Evolutionary conservation across 1,140 invertebrate species (phyloP).

Genomic region (Bombyx mandarina): DNA sequence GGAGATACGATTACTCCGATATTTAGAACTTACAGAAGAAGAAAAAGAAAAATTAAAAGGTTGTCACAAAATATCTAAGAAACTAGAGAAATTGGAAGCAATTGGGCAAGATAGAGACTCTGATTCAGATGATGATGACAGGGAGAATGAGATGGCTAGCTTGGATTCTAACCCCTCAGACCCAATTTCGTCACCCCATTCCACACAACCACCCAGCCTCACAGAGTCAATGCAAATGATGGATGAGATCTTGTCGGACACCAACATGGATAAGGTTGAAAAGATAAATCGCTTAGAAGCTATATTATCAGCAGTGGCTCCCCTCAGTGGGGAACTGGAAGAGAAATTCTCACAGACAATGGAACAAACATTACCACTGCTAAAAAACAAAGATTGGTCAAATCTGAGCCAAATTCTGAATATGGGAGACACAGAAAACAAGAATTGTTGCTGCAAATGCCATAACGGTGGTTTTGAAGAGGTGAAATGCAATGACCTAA

Average conservation of each 20-base stretch:
- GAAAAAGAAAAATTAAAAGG: constrained; percentile 93
- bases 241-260: constrained; percentile 87
- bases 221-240: constrained; percentile 92
- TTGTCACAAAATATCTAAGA: constrained; percentile 93
- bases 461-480: constrained; percentile 57
- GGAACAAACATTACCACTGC: constrained; percentile 66
- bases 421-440: constrained; percentile 46
- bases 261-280: constrained; percentile 86
- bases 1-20: constrained; percentile 90
- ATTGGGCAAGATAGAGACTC: constrained; percentile 79
- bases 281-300: constrained; percentile 90
- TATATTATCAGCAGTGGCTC: constrained; percentile 83
- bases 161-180: constrained; percentile 83
- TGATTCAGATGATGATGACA: constrained; percentile 79
- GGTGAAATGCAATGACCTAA: constrained; percentile 62
- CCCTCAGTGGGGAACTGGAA: constrained; percentile 66
- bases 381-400: constrained; percentile 66
- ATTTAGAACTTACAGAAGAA: constrained; percentile 93
- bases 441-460: constrained; percentile 72
- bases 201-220: constrained; percentile 87
- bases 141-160: constrained; percentile 82
- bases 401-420: constrained; percentile 63
- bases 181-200: constrained; percentile 79
- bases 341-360: constrained; percentile 64
- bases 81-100: constrained; percentile 90